Percentiles rank a stretch among this genome's conserved stretches.
phyloP scores from a whole-genome alignment of 1,140 invertebrate genomes.

The Vollenhovia emeryi region DNA sequence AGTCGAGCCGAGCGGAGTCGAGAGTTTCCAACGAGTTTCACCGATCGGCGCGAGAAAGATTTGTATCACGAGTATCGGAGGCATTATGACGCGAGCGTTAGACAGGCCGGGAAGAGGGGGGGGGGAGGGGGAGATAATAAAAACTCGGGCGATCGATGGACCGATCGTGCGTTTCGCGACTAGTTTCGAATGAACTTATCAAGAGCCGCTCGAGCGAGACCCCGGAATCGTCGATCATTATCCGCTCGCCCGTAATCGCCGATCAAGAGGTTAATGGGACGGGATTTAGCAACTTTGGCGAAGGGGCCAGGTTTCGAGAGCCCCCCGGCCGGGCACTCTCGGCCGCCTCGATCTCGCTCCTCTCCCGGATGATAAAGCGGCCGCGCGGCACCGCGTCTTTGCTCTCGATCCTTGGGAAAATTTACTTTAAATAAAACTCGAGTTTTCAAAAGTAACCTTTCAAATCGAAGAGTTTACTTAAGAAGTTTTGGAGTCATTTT shows the following conservation, averaged over 20 bases:
- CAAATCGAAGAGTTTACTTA: too few relatives aligned
- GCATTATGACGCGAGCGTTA: slow-evolving; percentile 34
- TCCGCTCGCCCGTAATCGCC: slow-evolving; percentile 64
- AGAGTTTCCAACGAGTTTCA: slow-evolving; percentile 65
- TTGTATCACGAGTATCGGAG: slow-evolving; percentile 31
- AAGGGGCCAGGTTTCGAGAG: slow-evolving; percentile 25
- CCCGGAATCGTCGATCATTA: slow-evolving; percentile 71
- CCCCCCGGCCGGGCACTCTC: neutral
- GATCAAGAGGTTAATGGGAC: slow-evolving; percentile 73
- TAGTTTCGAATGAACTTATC: slow-evolving; percentile 75
- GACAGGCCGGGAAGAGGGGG: too few relatives aligned
- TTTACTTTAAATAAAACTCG: too few relatives aligned
- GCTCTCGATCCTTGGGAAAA: too few relatives aligned
- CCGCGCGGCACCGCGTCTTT: neutral
- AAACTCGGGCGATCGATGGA: slow-evolving; percentile 48
- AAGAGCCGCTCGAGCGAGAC: slow-evolving; percentile 65
- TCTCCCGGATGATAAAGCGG: neutral
- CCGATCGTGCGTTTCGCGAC: slow-evolving; percentile 48
- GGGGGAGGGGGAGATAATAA: too few relatives aligned
- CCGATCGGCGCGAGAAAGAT: slow-evolving; percentile 61
- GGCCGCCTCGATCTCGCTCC: neutral
- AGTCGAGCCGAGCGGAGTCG: slow-evolving; percentile 20
- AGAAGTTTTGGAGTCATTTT: too few relatives aligned
- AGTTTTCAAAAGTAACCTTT: too few relatives aligned
- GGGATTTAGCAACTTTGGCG: slow-evolving; percentile 63